A percentile compares a stretch with the other conserved stretches of the same genome.
phyloP scores from a whole-genome alignment of 2,888 invertebrate genomes.

The Agonopterix subpropinquella region DNA sequence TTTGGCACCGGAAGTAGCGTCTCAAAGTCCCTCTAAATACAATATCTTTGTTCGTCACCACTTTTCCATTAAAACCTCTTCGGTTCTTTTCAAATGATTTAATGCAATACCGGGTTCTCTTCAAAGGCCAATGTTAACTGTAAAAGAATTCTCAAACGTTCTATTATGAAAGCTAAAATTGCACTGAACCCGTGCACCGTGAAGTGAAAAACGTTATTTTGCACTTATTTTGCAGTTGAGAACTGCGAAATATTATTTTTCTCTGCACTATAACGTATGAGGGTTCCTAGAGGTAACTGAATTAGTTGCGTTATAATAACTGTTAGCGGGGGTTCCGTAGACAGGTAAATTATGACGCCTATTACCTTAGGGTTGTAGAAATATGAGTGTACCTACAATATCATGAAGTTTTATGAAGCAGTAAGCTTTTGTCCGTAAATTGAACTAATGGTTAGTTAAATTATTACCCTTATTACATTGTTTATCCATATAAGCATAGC shows the following conservation, averaged over 20 bases:
- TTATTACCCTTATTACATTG: no score
- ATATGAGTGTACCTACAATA: no score
- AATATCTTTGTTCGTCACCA: neutral
- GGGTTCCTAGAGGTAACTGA: neutral
- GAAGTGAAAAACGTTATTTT: conserved; percentile 41
- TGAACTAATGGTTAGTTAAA: no score
- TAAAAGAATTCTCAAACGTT: conserved; percentile 25
- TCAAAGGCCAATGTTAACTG: conserved; percentile 21
- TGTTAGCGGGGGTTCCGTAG: no score
- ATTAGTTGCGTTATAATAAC: no score
- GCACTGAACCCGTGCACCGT: conserved; percentile 41
- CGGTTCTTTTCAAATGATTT: conserved; percentile 9
- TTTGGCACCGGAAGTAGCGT: no score
- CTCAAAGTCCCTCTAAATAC: no score
- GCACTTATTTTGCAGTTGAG: conserved; percentile 13
- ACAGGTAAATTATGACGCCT: no score
- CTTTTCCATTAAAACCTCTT: conserved; percentile 4
- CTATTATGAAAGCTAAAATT: conserved; percentile 50
- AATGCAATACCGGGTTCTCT: conserved; percentile 13
- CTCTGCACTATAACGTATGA: neutral
- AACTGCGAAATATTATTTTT: conserved; percentile 11
- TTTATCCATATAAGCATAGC: no score
- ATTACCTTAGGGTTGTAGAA: no score
- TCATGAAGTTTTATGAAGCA: no score
- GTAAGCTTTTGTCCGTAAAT: no score